Evolutionary conservation across 2,888 invertebrate species (phyloP), one percentile per base, ranked within the genome.

Genomic region (Thymelicus acteon): DNA sequence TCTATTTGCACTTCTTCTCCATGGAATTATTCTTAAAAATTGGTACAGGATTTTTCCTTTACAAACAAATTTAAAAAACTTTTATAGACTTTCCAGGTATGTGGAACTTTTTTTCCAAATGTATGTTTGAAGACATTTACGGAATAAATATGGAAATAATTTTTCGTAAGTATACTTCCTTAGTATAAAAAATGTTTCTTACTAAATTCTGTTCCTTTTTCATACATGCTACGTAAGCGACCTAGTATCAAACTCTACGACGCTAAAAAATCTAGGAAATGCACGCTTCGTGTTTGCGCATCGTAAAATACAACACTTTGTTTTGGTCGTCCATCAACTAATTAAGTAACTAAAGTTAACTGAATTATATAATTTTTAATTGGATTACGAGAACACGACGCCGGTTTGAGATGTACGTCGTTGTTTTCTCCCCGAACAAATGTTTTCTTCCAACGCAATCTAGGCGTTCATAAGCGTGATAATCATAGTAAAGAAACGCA

Each of bases 301-400:
- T 82, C 84, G 74, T 87, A 82, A 87, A 86, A n/a, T 60, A 49
- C 58, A 44, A 77, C 77, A 75, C 74, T 75, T 79, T 85, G 84
- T 85, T 87, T 86, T 83, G 82, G 81, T 83, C 84, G 76, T 87
- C 74, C 77, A 83, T 85, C 85, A 84, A 79, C 24, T 63, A 62
- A 71, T 74, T 67, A 61, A 19, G 65, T 66, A 58, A 65, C 49
- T 49, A 52, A 67, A 71, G 60, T 78, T 77, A 77, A 72, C 75
- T 78, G 78, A 80, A 81, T 89, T 88, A 84, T 85, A 84, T 86
- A 85, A 87, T 82, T 80, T 31, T 80, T 89, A 88, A 88, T 88
- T 88, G 86, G 75, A 77, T 79, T 79, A 75, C 73, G 72, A 70
- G 67, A 65, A 67, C 68, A 73, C 70, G 67, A 71, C 60, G 72